Evolutionary conservation across 1,140 invertebrate genomes (phyloP).

Genomic region (Trachymyrmex cornetzi): DNA sequence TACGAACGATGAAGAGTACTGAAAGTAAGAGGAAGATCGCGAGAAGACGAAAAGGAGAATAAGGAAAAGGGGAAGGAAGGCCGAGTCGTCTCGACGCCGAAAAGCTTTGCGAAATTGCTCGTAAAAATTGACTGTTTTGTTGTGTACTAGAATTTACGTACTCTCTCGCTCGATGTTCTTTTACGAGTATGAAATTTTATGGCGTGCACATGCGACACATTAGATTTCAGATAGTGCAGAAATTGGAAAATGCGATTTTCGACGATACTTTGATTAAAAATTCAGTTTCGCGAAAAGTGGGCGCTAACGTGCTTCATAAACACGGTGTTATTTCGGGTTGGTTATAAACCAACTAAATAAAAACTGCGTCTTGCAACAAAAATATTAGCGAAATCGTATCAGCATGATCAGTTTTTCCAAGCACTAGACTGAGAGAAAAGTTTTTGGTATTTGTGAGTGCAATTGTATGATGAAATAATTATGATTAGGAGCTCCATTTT

Average conservation of each 20-base stretch:
- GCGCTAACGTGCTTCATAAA: not conserved
- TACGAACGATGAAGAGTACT: conserved; percentile 26
- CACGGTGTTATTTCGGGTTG: not conserved
- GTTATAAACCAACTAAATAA: not conserved
- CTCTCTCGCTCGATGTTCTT: conserved; percentile 2
- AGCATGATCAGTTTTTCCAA: not conserved
- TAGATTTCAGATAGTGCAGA: conserved; percentile 12
- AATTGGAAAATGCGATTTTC: not conserved
- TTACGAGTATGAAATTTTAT: conserved; percentile 51
- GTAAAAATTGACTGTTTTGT: conserved; percentile 69
- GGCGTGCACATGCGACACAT: not conserved
- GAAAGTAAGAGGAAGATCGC: not conserved
- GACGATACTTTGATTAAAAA: conserved; percentile 17
- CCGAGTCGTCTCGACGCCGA: not conserved
- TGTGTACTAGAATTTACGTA: conserved; percentile 35
- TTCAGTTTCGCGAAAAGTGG: conserved; percentile 14
- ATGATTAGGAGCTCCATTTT: too few species aligned
- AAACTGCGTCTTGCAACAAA: not conserved
- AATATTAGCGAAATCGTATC: not conserved
- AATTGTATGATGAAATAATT: too few species aligned
- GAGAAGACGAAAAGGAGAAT: conserved; percentile 2
- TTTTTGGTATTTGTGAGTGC: too few species aligned
- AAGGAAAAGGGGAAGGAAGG: not conserved
- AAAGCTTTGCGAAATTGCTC: conserved; percentile 66
- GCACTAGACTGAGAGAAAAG: too few species aligned